Conservation (phyloP, 2,888 invertebrate genomes). For the Hoplodrina blanda region DNA sequence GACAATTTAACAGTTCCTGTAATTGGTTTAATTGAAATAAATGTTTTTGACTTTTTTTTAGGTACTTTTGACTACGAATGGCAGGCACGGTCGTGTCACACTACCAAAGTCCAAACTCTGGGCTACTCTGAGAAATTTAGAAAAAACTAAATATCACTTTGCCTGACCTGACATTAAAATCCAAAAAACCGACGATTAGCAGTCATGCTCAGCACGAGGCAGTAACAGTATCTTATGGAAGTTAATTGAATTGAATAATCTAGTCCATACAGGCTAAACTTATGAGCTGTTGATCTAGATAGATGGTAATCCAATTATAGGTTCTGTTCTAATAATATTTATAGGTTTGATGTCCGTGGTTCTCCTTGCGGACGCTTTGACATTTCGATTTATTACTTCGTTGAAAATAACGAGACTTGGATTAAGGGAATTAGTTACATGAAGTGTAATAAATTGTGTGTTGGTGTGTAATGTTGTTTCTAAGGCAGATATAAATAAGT, state of each 20-base stretch:
- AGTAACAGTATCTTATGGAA: neutral
- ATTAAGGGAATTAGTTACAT: neutral
- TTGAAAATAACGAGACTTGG: neutral
- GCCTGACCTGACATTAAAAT: too few relatives aligned
- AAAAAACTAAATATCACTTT: too few relatives aligned
- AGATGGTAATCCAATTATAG: constrained; percentile 21
- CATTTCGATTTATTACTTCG: neutral
- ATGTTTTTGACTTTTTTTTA: too few relatives aligned
- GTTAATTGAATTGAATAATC: constrained; percentile 26
- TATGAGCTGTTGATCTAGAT: constrained; percentile 7
- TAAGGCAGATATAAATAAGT: neutral
- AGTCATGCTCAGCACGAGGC: too few relatives aligned
- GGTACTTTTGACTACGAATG: too few relatives aligned
- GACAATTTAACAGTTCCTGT: too few relatives aligned
- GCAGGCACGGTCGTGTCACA: too few relatives aligned
- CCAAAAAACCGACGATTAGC: too few relatives aligned
- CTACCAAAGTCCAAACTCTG: too few relatives aligned
- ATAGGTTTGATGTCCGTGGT: neutral
- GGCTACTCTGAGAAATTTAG: too few relatives aligned
- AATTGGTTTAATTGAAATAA: too few relatives aligned
- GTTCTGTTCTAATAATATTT: constrained; percentile 13
- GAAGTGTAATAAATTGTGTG: neutral
- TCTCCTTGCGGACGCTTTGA: neutral
- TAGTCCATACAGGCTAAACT: constrained; percentile 3
- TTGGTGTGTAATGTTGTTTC: neutral